phyloP scores from a whole-genome alignment of 1,140 invertebrate genomes.

The Yoshiicerus persimilis region DNA sequence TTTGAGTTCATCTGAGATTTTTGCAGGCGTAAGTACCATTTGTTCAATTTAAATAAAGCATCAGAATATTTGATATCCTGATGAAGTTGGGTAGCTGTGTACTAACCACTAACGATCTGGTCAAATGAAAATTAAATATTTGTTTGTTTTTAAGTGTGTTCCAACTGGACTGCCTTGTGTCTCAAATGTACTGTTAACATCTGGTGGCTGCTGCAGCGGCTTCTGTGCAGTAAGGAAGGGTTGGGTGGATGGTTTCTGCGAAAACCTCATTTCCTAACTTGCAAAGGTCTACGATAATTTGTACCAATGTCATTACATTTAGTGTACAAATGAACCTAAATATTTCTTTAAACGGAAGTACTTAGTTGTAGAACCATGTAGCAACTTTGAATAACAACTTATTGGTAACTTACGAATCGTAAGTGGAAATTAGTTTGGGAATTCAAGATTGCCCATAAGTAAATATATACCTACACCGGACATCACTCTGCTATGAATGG shows the following conservation, averaged over 20 bases:
- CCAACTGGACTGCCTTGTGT: neutral
- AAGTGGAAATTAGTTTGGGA: neutral
- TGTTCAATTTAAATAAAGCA: no score
- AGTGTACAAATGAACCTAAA: neutral
- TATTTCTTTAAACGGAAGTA: no score
- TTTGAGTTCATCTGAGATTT: no score
- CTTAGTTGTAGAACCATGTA: no score
- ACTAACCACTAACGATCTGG: neutral
- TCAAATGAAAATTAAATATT: neutral
- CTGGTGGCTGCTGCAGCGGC: constrained; percentile 17
- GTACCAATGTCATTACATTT: neutral
- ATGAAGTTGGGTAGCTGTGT: no score
- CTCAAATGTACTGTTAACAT: neutral
- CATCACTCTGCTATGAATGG: neutral
- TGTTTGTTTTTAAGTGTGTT: neutral
- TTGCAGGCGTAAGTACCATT: no score
- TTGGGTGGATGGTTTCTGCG: neutral
- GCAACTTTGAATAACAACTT: no score
- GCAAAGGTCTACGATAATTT: neutral
- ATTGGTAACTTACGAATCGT: no score
- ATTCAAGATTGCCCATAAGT: neutral
- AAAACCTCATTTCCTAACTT: neutral
- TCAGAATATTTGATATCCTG: no score
- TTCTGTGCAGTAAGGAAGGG: neutral
- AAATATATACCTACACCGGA: neutral